Evolutionary conservation across 2,113 vertebrate species (phyloP).

Genomic region (Hymenochirus boettgeri): DNA sequence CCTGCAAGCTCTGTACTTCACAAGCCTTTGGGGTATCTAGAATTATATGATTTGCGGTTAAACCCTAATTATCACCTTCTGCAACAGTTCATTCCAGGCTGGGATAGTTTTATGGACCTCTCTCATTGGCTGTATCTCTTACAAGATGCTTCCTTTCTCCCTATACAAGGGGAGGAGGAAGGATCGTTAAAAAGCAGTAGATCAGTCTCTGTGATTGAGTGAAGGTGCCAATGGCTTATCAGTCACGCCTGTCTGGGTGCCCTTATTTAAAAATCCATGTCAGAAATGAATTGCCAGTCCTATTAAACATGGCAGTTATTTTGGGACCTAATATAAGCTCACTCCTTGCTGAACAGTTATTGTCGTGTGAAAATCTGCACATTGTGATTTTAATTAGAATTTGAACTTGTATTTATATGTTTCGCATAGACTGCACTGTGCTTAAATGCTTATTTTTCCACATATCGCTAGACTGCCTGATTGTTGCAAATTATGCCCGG

Average conservation of each 20-base stretch:
- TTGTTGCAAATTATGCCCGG: too few relatives aligned
- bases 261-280: conserved; percentile 21
- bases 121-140: conserved; percentile 7
- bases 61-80: conserved; percentile 32
- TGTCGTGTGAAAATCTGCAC: background rate
- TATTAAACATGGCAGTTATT: conserved; percentile 11
- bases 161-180: conserved; percentile 17
- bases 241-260: conserved; percentile 10
- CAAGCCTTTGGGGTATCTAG: conserved; percentile 24
- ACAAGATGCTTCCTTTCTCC: conserved; percentile 17
- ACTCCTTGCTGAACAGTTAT: background rate
- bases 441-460: too few relatives aligned
- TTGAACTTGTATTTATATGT: background rate
- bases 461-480: too few relatives aligned
- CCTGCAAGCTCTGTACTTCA: conserved; percentile 5
- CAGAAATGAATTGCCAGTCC: conserved; percentile 11
- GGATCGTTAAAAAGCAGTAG: conserved; percentile 32
- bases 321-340: background rate
- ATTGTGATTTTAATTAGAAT: background rate
- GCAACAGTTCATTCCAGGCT: conserved; percentile 13
- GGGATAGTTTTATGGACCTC: conserved; percentile 29
- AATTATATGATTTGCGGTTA: conserved; percentile 24
- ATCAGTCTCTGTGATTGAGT: conserved; percentile 14
- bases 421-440: too few relatives aligned
- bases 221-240: conserved; percentile 21